These are phyloP conservation scores for Thaumetopoea pityocampa DNA, from an alignment of 1,140 invertebrate genomes.

Conservation along the genomic window DNA sequence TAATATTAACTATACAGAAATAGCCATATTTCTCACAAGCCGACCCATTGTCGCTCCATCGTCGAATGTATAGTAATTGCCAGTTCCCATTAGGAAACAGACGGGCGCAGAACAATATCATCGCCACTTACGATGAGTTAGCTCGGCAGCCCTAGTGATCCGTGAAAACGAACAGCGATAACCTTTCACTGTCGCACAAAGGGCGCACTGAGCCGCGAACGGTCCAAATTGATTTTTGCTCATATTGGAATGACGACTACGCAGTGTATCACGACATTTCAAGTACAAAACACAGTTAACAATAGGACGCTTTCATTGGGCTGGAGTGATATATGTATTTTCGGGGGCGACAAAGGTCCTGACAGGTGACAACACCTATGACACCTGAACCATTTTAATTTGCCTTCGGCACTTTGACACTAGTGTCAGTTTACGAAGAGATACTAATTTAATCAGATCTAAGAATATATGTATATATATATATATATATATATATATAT, in stretches of 20 bases:
- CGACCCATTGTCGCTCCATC: conserved; percentile 9
- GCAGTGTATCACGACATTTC: conserved; percentile 12
- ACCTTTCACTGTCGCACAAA: conserved; percentile 62
- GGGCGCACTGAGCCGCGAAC: conserved; percentile 53
- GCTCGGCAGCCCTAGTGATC: conserved; percentile 41
- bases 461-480: too few species aligned
- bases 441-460: too few species aligned
- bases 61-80: conserved; percentile 15
- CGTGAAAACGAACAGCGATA: conserved; percentile 64
- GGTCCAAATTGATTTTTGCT: conserved; percentile 66
- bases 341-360: conserved; percentile 11
- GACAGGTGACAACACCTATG: conserved; percentile 6
- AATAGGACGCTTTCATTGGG: conserved; percentile 3
- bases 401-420: conserved; percentile 3
- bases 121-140: conserved; percentile 25
- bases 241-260: conserved; percentile 43
- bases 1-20: not conserved
- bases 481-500: too few species aligned
- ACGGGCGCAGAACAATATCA: conserved; percentile 37
- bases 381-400: conserved; percentile 15
- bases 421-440: too few species aligned
- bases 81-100: conserved; percentile 28
- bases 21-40: not conserved
- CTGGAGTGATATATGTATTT: conserved; percentile 4
- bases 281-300: conserved; percentile 24